These are phyloP conservation scores for Diorhabda elongata DNA, from an alignment of 1,140 invertebrate species.

Conservation along the genomic window DNA sequence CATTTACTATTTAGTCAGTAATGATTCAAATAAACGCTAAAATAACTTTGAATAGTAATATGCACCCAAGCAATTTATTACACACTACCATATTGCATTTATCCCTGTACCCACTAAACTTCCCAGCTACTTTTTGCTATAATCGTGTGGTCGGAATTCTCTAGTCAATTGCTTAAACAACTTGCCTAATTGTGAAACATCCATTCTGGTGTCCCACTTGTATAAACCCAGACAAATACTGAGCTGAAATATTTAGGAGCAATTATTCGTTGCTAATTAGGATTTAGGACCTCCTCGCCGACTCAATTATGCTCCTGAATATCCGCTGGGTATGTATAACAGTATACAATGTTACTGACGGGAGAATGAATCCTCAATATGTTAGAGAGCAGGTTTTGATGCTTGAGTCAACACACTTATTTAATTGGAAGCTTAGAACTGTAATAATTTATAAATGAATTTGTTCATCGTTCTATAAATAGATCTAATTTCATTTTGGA, in stretches of 20 bases:
- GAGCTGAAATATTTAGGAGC: conserved; percentile 25
- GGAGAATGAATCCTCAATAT: neutral
- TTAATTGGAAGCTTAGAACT: too few species aligned
- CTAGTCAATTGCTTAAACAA: neutral
- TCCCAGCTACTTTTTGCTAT: neutral
- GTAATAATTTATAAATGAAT: too few species aligned
- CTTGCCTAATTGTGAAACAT: conserved; percentile 6
- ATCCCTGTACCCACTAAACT: too few species aligned
- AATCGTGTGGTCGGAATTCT: neutral
- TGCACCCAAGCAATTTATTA: too few species aligned
- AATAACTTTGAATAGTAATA: too few species aligned
- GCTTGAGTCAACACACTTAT: too few species aligned
- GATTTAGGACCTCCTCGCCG: conserved; percentile 14
- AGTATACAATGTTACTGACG: neutral
- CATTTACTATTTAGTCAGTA: too few species aligned
- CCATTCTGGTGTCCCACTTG: conserved; percentile 12
- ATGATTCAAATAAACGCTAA: too few species aligned
- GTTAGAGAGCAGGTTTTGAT: too few species aligned
- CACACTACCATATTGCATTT: too few species aligned
- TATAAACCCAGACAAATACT: conserved; percentile 20
- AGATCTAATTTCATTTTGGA: too few species aligned
- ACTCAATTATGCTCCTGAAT: conserved; percentile 9
- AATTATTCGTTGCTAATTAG: conserved; percentile 21
- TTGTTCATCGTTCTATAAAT: too few species aligned
- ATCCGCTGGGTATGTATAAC: conserved; percentile 1